These are phyloP conservation scores for Cheiracanthium punctorium DNA, from an alignment of 2,888 invertebrate species.

Conservation along the genomic window DNA sequence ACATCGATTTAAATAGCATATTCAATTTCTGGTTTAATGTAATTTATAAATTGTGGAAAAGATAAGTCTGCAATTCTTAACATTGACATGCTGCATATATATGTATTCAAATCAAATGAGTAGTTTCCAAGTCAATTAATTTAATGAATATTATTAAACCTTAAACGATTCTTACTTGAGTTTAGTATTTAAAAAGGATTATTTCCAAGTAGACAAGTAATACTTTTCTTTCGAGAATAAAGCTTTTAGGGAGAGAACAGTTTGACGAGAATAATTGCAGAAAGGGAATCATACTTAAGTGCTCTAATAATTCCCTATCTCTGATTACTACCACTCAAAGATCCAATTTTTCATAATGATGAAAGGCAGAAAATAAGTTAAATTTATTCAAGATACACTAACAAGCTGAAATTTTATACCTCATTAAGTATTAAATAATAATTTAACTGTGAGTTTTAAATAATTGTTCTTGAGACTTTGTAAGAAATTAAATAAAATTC, in stretches of 20 bases:
- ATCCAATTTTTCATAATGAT: background rate
- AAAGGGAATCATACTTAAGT: background rate
- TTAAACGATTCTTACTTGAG: background rate
- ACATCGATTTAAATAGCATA: too few species aligned
- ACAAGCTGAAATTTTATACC: background rate
- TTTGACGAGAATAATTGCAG: background rate
- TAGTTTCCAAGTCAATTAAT: background rate
- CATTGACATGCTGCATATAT: too few species aligned
- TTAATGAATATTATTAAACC: background rate
- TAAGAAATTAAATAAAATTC: too few species aligned
- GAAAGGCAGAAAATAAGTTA: background rate
- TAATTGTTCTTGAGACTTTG: too few species aligned
- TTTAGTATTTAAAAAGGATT: background rate
- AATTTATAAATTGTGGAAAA: too few species aligned
- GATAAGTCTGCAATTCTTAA: too few species aligned
- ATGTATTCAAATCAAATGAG: background rate
- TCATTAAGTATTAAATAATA: background rate
- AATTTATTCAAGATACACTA: background rate
- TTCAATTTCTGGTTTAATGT: too few species aligned
- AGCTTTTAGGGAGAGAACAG: background rate
- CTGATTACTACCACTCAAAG: background rate
- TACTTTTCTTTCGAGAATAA: background rate
- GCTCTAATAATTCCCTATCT: background rate
- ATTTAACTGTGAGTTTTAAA: too few species aligned
- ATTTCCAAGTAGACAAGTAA: background rate